Conservation (phyloP, 53 echinoderm and acorn worm species). For the Hippasteria phrygiana region DNA sequence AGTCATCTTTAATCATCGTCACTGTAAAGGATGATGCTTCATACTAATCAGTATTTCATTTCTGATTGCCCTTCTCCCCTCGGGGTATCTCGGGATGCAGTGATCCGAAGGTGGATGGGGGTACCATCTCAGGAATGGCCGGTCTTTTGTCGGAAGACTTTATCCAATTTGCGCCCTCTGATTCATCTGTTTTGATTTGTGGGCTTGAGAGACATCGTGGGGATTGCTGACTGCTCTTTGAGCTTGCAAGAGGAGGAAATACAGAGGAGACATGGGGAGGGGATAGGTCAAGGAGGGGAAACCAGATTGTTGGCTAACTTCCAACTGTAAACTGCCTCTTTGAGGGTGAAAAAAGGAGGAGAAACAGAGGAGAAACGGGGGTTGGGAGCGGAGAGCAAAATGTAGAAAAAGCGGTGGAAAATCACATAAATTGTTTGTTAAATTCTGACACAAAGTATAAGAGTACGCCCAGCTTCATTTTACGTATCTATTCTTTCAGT, state of each 20-base stretch:
- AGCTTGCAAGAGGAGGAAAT: background rate
- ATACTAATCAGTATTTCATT: constrained; percentile 44
- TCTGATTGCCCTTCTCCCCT: constrained; percentile 5
- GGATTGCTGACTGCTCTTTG: background rate
- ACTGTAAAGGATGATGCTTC: constrained; percentile 33
- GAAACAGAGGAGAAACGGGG: no score
- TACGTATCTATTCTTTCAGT: no score
- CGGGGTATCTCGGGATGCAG: background rate
- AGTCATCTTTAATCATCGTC: constrained; percentile 64
- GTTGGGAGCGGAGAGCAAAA: no score
- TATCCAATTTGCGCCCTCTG: constrained; percentile 47
- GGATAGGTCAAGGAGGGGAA: no score
- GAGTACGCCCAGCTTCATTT: no score
- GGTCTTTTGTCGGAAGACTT: constrained; percentile 12
- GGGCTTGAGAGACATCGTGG: background rate
- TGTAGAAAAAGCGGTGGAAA: no score
- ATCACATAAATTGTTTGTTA: no score
- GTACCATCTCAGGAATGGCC: background rate
- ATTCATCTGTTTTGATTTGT: constrained; percentile 59
- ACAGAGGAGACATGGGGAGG: no score
- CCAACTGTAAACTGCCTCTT: no score
- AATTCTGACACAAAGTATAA: no score
- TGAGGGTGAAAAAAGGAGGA: no score
- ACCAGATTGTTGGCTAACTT: no score
- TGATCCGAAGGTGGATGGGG: background rate